These are phyloP conservation scores for Dendrolimus pini DNA, from an alignment of 2,888 invertebrate genomes.

Conservation along the genomic window DNA sequence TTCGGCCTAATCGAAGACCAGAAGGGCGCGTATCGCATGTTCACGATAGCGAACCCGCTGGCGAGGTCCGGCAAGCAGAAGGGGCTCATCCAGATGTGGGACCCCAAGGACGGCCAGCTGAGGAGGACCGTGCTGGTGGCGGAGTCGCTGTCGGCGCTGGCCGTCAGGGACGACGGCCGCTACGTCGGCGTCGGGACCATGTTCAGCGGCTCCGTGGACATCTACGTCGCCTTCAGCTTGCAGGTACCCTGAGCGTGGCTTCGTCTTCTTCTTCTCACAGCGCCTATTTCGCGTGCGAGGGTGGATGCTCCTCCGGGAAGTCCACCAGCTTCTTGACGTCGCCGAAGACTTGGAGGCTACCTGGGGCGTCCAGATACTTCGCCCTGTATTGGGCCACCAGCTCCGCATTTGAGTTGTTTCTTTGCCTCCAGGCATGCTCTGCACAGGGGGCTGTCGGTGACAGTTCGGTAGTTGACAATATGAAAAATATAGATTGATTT, in stretches of 20 bases:
- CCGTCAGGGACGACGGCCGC: constrained; percentile 93
- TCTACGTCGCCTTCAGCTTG: constrained; percentile 94
- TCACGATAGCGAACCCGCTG: constrained; percentile 88
- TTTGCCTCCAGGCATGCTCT: too few species aligned
- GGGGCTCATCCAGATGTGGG: constrained; percentile 89
- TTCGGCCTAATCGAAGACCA: constrained; percentile 85
- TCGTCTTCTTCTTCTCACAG: too few species aligned
- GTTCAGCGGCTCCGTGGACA: constrained; percentile 93
- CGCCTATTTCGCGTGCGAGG: too few species aligned
- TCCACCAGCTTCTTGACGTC: too few species aligned
- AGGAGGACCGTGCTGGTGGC: constrained; percentile 77
- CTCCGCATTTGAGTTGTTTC: too few species aligned
- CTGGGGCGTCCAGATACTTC: too few species aligned
- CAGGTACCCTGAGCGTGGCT: constrained; percentile 71
- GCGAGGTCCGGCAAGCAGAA: constrained; percentile 82
- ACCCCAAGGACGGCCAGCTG: constrained; percentile 70
- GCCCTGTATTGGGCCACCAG: too few species aligned
- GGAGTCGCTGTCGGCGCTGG: constrained; percentile 89
- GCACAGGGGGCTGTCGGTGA: too few species aligned
- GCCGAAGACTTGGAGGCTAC: too few species aligned
- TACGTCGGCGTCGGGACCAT: constrained; percentile 96
- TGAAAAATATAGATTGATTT: too few species aligned
- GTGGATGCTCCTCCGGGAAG: neutral
- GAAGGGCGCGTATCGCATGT: constrained; percentile 80
- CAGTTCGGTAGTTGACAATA: too few species aligned